Base-by-base conservation (phyloP, 1,140 invertebrate species). In the Pachypsylla venusta region DNA sequence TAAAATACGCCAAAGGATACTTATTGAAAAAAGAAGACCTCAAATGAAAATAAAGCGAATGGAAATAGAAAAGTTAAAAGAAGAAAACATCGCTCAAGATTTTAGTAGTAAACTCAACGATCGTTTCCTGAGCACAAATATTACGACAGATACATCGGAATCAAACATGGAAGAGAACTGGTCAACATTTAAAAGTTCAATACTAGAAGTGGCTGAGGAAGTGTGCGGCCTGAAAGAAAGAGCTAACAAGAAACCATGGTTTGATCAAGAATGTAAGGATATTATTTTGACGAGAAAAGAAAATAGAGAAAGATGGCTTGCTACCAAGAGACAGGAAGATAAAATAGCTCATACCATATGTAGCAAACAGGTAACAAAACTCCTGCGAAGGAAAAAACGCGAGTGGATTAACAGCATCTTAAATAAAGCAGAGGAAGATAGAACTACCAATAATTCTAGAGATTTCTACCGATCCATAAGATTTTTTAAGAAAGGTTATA, bases 391-490 rank as follows among this genome's bases (percentile, higher is more conserved):
- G 14, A 25, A 58, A 53, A 57, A 60, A 16, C 25, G 25, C 25
- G 48, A 20, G 35, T 39, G 28, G 56, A 24, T 35, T 30, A 22
- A 57, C 25, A 24, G 35, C 27, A 57, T 35, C 20, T 55, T 56
- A 56, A 42, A 26, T 2, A 42, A 35, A 56, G 24, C 54, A 57
- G 53, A 60, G 40, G 25, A 57, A 35, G 30, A 40, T 25, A 20
- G 35, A 35, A 30, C 27, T 4, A 40, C 16, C 12, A 60, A 54
- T 53, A 57, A 16, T 14, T 5, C 53, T n/a, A 57, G 60, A 26
- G 22, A 60, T 2, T 53, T 64, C 28, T 64, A 60, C 60, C 14
- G 40, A 55, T 30, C 25, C 40, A 54, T 64, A 16, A 57, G 42
- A 28, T n/a, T 22, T 14, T 28, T 58, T 30, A 64, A 55, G 28